A percentile compares a stretch with the other conserved stretches of the same genome.
Evolutionary conservation across 1,140 invertebrate genomes (phyloP).

Genomic region (Liolophura sinensis): DNA sequence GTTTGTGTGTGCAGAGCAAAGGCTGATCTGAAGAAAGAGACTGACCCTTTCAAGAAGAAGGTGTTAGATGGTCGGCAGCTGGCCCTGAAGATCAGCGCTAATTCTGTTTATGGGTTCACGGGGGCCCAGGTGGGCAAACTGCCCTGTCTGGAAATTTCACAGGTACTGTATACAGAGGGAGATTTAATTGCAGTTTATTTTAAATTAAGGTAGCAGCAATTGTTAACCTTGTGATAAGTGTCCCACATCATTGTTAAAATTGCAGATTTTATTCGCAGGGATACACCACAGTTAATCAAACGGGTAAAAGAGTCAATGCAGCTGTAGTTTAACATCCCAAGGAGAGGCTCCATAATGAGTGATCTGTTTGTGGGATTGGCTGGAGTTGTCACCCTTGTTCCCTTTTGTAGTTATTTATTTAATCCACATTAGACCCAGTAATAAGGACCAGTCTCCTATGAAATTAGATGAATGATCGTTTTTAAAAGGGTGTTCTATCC

Average conservation of each 20-base stretch:
- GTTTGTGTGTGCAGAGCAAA: constrained; percentile 48
- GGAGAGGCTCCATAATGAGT: too few species aligned
- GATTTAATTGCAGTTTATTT: neutral
- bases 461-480: too few species aligned
- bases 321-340: neutral
- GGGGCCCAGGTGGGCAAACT: constrained; percentile 98
- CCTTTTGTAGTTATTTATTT: too few species aligned
- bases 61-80: constrained; percentile 96
- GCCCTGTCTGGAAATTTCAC: constrained; percentile 97
- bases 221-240: neutral
- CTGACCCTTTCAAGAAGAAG: constrained; percentile 89
- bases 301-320: too few species aligned
- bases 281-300: neutral
- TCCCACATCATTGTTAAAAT: too few species aligned
- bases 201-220: neutral
- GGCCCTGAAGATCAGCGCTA: constrained; percentile 98
- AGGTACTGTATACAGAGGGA: constrained; percentile 61
- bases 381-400: too few species aligned
- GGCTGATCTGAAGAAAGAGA: constrained; percentile 68
- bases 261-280: neutral
- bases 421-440: too few species aligned
- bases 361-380: too few species aligned
- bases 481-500: too few species aligned
- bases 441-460: too few species aligned
- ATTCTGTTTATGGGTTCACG: constrained; percentile 99